Base-by-base conservation (phyloP, 2,888 invertebrate genomes). In the Hypomecis punctinalis region DNA sequence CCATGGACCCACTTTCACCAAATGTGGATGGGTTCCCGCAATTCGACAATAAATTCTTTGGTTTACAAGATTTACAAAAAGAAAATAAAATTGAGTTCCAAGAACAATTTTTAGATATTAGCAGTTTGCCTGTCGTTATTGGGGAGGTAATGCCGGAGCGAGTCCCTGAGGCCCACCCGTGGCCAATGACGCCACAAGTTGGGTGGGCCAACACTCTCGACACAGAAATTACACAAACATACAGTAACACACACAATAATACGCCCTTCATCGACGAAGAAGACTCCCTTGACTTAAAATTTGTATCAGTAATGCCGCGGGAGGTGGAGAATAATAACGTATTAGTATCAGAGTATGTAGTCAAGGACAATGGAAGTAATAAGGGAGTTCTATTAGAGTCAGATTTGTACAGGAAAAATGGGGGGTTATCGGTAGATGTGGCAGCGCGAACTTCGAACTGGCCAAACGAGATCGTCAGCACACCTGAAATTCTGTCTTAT, bases 401-500 rank as follows among this genome's bases (percentile, higher is more conserved):
- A 33, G 71, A 73, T 61, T 57, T 70, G 66, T 77, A 69, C 45
- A 73, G 73, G 62, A 76, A 76, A 42, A 69, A 68, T 7, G 73
- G 76, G 47, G 81, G 77, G 42, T 79, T 92, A 59, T 81, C 85
- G 10, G 81, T 93, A 40, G 82, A 90, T 76, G 85, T 92, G 62
- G 78, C 80, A 47, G 74, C 82, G 63, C 79, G 78, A 42, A 71
- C 79, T 36, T 79, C 84, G 39, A 64, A 66, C 71, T 86, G 86
- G 83, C 70, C 81, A 47, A 74, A 66, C 35, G 86, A 86, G 65
- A 70, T 79, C 73, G 87, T 93, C 77, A 92, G 86, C 79, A 93
- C 93, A 35, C 93, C 93, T 6, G 93, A 93, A 61, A 88, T 93
- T 61, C 85, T 93, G 58, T 88, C 79, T 69, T 88, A 80, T 67